Percentiles rank a stretch among this genome's conserved stretches.
These are phyloP conservation scores for Galerucella pusilla DNA, from an alignment of 2,888 invertebrate species.

Conservation along the genomic window DNA sequence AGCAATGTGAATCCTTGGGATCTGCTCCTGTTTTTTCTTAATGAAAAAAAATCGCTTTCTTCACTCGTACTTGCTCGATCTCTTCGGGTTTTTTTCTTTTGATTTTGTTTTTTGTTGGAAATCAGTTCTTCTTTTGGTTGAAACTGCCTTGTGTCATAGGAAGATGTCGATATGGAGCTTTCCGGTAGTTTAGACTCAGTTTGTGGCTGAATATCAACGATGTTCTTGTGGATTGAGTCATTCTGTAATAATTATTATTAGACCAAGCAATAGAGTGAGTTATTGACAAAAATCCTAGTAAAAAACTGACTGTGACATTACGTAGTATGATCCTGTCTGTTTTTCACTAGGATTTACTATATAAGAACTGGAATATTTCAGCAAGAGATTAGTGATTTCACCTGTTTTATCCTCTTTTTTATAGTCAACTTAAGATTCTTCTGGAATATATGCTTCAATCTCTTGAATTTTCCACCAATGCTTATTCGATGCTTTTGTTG, in stretches of 20 bases:
- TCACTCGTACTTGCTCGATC: conserved; percentile 63
- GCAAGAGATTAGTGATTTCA: not conserved
- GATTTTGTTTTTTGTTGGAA: conserved; percentile 53
- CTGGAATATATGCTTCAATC: conserved; percentile 69
- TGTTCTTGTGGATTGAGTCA: conserved; percentile 5
- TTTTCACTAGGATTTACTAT: too few species aligned
- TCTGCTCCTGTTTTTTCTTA: conserved; percentile 58
- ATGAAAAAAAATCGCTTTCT: conserved; percentile 65
- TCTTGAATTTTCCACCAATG: conserved; percentile 59
- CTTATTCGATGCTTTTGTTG: conserved; percentile 54
- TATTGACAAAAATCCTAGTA: too few species aligned
- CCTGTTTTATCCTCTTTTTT: conserved; percentile 45
- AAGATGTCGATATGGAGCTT: conserved; percentile 73
- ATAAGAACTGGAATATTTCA: not conserved
- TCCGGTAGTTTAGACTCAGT: conserved; percentile 63
- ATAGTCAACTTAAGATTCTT: conserved; percentile 66
- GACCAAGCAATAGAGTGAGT: too few species aligned
- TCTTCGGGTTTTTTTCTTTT: conserved; percentile 54
- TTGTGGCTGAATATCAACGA: conserved; percentile 21
- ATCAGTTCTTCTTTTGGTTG: conserved; percentile 68
- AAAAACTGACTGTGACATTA: too few species aligned
- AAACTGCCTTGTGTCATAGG: conserved; percentile 73
- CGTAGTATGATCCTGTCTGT: too few species aligned
- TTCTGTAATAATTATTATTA: not conserved
- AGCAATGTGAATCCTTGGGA: conserved; percentile 47